Percentiles rank a stretch among this genome's conserved stretches.
phyloP scores from a whole-genome alignment of 2,113 vertebrate species.

The Smithornis capensis region DNA sequence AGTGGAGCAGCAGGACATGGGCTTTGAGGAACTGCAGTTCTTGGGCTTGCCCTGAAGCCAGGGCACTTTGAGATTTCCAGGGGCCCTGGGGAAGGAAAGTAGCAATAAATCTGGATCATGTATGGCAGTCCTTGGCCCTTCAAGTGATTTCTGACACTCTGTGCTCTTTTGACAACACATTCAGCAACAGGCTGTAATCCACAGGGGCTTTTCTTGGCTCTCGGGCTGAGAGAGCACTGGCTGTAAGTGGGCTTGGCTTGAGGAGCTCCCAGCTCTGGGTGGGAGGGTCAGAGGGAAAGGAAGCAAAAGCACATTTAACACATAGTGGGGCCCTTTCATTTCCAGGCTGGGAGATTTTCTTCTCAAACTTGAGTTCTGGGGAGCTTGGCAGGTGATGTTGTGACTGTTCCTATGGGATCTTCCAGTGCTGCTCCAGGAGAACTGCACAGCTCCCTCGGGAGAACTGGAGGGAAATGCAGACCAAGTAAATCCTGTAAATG shows the following conservation, averaged over 20 bases:
- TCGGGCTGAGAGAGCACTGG: neutral
- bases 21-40: neutral
- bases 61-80: neutral
- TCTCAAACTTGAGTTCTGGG: neutral
- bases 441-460: neutral
- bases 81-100: neutral
- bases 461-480: neutral
- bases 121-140: neutral
- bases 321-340: neutral
- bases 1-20: neutral
- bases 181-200: neutral
- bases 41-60: neutral
- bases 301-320: neutral
- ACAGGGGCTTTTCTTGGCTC: neutral
- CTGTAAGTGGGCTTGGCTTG: neutral
- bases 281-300: neutral
- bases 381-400: neutral
- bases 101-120: neutral
- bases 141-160: neutral
- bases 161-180: neutral
- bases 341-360: neutral
- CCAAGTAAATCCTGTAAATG: neutral
- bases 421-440: neutral
- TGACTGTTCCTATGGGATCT: neutral
- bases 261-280: neutral